Base-by-base conservation (phyloP, 2,888 invertebrate species). In the Chrysolina oricalcia region DNA sequence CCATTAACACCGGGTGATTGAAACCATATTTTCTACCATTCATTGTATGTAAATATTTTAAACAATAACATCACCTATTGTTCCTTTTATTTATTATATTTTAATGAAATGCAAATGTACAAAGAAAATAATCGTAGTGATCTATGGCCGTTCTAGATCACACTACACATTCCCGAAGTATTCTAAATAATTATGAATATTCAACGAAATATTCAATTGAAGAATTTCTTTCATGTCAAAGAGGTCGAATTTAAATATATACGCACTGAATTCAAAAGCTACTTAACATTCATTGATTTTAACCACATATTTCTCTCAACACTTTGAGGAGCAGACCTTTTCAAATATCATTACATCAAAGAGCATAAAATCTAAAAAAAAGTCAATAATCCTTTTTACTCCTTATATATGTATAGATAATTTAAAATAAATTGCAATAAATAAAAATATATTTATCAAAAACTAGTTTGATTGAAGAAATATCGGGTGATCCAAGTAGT, bases 51-150 rank as follows among this genome's bases (percentile, higher is more conserved):
- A 76, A 79, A 79, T 79, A 64, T 46, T 72, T 19, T 73, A 62
- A 79, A 76, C 74, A 78, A 78, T 78, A 78, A 76, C 74, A 78
- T 76, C 70, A 50, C 50, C 79, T 73, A 79, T 79, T 79, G 79
- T 79, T 73, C 74, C 72, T 79, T 79, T 76, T 74, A 77, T 77
- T 78, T 76, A 75, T 75, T 73, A 79, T 78, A 79, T 76, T 78
- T 76, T 76, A 79, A 78, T 79, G 77, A 74, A 78, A 77, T 79
- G 79, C 77, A 70, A 79, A 77, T 76, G 73, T 66, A 72, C 41
- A 59, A 68, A 59, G 77, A 78, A 78, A 76, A 76, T 78, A 78
- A 79, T 79, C 73, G 76, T 72, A 70, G 75, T 75, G 75, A 68
- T 27, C 4, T 69, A 53, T 69, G 68, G 71, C 69, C 72, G 66